Evolutionary conservation across 2,888 invertebrate genomes (phyloP), one percentile per base, ranked within the genome.

Genomic region (Campoletis raptor): DNA sequence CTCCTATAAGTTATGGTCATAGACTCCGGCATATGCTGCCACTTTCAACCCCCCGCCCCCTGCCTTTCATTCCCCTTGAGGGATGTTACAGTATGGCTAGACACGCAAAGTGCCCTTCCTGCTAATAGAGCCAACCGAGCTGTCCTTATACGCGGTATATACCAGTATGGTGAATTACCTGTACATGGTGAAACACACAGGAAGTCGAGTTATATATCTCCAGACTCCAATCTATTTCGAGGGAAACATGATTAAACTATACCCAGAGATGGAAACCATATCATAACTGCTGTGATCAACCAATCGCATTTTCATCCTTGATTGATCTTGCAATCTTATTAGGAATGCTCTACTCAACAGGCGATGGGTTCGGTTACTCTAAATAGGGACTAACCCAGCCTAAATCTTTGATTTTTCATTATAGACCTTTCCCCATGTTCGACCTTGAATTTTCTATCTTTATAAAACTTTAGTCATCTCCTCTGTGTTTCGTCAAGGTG

Each of bases 1-100:
- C 83, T 77, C 66, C 85, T 89, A 89, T 90, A 90, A 91, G 89
- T 91, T 91, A 90, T 88, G 82, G 88, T 87, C 85, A 85, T 85
- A 83, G 87, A 74, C 73, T 73, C 48, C 64, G 83, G 84, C 83
- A 83, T 88, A 85, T 83, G 73, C 80, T 83, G 81, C 81, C 81
- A 84, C 84, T 86, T 72, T 86, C 78, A 61, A 30, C 61, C 30
- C 30, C 6, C 24, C 2, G 15, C 30, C 15, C 15, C 7, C 30
- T 61, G 30, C 30, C 61, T 61, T 61, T 30, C 61, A 15, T 81
- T 30, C 81, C 70, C 87, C 86, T 85, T 70, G 83, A 86, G 89
- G 88, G 86, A 87, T 83, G 88, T 89, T 88, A 87, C 83, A 83
- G 85, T 87, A 84, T 64, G 36, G 36, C 87, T 85, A 85, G 87